Evolutionary conservation across 1,140 invertebrate species (phyloP).

Genomic region (Pogonomyrmex californicus): DNA sequence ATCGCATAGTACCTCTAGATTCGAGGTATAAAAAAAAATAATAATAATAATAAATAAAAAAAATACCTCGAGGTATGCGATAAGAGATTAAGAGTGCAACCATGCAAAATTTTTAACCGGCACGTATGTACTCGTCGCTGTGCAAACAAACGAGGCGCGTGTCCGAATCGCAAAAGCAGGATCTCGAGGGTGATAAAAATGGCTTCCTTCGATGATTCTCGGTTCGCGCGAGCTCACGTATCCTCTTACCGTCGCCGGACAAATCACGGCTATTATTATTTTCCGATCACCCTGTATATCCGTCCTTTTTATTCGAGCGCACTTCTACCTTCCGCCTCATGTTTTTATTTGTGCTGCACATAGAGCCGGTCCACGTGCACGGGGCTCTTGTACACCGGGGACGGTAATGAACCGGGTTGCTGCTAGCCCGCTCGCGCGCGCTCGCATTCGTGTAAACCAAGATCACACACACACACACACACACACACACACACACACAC

Average conservation of each 20-base stretch:
- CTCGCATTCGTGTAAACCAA: not conserved
- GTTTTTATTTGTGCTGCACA: conserved; percentile 57
- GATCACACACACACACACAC: conserved; percentile 10
- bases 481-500: not conserved
- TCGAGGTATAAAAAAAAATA: too few species aligned
- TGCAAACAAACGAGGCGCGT: not conserved
- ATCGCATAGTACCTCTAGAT: too few species aligned
- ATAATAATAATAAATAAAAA: too few species aligned
- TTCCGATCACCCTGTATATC: conserved; percentile 58
- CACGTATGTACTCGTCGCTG: not conserved
- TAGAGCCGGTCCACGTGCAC: conserved; percentile 55
- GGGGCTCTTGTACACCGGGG: conserved; percentile 12
- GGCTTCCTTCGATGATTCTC: not conserved
- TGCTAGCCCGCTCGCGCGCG: conserved; percentile 29
- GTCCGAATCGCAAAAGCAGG: not conserved
- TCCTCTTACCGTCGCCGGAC: not conserved
- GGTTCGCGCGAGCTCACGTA: conserved; percentile 1
- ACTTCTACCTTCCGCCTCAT: conserved; percentile 48
- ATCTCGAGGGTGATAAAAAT: not conserved
- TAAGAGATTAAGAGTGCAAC: too few species aligned
- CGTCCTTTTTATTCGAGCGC: conserved; percentile 59
- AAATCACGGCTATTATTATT: conserved; percentile 53
- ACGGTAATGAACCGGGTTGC: conserved; percentile 61
- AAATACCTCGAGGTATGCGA: too few species aligned
- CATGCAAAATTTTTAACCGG: not conserved